Base-by-base conservation (phyloP, 2,888 invertebrate genomes). In the Leucoma salicis region DNA sequence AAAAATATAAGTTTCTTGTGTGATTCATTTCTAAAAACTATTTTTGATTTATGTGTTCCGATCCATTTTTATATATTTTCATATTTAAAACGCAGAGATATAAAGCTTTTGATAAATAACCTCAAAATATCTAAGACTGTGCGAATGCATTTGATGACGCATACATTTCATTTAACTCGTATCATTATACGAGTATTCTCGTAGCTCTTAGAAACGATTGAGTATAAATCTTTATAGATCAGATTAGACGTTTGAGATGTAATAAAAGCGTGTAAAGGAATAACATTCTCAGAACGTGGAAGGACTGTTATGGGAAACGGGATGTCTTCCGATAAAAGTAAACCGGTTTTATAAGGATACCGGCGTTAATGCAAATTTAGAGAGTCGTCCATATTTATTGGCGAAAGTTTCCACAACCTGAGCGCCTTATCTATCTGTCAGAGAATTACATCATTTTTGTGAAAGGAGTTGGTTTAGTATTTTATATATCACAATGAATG, bases 171-270 rank as follows among this genome's bases (percentile, higher is more conserved):
- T 16, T 16, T 3, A 16, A 16, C 6, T 16, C 16, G 16, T 16
- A 16, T 16, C 3, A 4, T 16, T 16, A 16, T 6, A 6, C 16
- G 16, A 44, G 29, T 46, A 39, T 31, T 34, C 32, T 4, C 16
- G 44, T 49, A 46, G 47, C 57, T 63, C 53, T 53, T 55, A 63
- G 51, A 50, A 47, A 63, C 55, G 52, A 63, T 57, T 47, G 40
- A 51, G 40, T 53, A 72, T 79, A 78, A 78, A 81, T 81, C 78
- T 71, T 64, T 49, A 55, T 57, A 66, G 58, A 72, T 74, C 63
- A 63, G 70, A 72, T 73, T 54, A 66, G 55, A 46, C 31, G 46
- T 39, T 57, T 42, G 28, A 24, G 65, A 65, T 49, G 21, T 57
- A 54, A 48, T 33, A 29, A 40, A n/a, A 16, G n/a, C 35, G 31